phyloP scores from a whole-genome alignment of 1,140 invertebrate genomes.

The Phocides pigmalion region DNA sequence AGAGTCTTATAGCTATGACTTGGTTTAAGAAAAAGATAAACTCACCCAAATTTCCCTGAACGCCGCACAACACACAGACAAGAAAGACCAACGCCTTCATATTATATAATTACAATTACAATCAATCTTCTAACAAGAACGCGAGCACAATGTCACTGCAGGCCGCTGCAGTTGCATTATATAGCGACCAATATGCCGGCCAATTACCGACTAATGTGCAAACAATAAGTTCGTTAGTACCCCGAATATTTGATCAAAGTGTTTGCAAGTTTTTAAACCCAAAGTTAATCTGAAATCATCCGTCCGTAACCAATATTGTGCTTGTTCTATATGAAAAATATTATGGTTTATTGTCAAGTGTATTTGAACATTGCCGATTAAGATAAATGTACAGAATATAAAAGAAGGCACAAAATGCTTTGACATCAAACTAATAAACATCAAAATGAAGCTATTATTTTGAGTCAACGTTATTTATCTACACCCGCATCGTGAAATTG shows the following conservation, averaged over 20 bases:
- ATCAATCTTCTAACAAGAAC: slow-evolving; percentile 8
- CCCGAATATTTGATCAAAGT: background rate
- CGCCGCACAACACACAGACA: slow-evolving; percentile 10
- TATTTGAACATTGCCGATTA: too few species aligned
- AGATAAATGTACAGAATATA: too few species aligned
- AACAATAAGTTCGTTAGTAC: background rate
- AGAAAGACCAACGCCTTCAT: slow-evolving; percentile 23
- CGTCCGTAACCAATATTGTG: too few species aligned
- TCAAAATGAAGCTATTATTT: too few species aligned
- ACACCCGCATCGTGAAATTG: too few species aligned
- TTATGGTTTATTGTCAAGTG: too few species aligned
- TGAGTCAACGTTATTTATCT: too few species aligned
- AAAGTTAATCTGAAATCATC: background rate
- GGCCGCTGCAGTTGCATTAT: background rate
- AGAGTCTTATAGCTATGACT: background rate
- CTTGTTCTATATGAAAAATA: too few species aligned
- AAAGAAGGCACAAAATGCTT: too few species aligned
- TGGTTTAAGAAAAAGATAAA: background rate
- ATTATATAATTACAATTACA: background rate
- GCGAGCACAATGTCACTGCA: background rate
- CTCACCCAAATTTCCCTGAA: slow-evolving; percentile 23
- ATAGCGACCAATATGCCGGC: background rate
- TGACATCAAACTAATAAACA: too few species aligned
- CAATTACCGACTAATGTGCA: slow-evolving; percentile 19
- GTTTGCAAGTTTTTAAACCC: background rate